Evolutionary conservation across 2,888 invertebrate genomes (phyloP).

Genomic region (Agrochola lota): DNA sequence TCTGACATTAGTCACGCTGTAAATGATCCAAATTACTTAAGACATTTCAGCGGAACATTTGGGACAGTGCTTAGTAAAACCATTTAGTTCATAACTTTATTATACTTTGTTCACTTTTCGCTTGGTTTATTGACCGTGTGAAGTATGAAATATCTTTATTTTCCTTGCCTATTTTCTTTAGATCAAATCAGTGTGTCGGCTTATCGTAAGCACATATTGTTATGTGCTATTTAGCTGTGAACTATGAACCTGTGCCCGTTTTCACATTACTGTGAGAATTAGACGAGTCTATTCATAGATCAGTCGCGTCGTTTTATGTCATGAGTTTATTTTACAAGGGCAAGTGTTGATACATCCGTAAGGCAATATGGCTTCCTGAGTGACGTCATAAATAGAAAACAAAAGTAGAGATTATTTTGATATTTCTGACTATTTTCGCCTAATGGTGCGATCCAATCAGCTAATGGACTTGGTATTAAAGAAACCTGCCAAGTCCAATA

Average conservation of each 20-base stretch:
- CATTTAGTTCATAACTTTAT: conserved; percentile 2
- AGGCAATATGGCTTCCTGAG: conserved; percentile 34
- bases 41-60: conserved; percentile 26
- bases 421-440: not conserved
- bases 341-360: conserved; percentile 13
- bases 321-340: conserved; percentile 36
- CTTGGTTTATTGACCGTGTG: conserved; percentile 19
- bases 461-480: not conserved
- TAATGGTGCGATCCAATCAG: not conserved
- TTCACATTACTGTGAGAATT: conserved; percentile 31
- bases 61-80: conserved; percentile 12
- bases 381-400: conserved; percentile 11
- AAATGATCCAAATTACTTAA: conserved; percentile 41
- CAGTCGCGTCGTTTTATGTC: conserved; percentile 23
- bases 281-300: conserved; percentile 23
- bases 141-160: conserved; percentile 18
- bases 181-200: conserved; percentile 17
- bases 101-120: conserved; percentile 7
- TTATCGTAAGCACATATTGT: conserved; percentile 34
- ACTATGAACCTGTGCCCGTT: conserved; percentile 53
- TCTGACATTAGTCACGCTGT: conserved; percentile 45
- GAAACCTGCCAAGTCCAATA: not conserved
- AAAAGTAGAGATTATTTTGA: not conserved
- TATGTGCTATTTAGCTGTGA: conserved; percentile 39
- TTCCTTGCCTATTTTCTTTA: conserved; percentile 25